Evolutionary conservation across 2,888 invertebrate genomes (phyloP).

Genomic region (Caenorhabditis sulstoni): DNA sequence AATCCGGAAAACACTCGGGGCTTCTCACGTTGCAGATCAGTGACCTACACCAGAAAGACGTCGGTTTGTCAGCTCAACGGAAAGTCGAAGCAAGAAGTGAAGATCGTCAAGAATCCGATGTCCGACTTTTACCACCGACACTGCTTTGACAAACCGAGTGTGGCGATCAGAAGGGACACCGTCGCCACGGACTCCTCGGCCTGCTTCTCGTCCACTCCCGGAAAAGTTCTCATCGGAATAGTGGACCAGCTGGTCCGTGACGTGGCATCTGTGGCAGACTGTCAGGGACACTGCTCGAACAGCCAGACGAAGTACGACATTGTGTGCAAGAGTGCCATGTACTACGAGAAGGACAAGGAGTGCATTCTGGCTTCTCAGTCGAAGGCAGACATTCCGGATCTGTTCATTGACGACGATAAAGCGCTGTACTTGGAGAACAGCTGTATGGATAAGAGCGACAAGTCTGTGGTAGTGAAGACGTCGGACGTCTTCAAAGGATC

Average conservation of each 20-base stretch:
- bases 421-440: slow-evolving; percentile 69
- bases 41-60: slow-evolving; percentile 51
- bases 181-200: slow-evolving; percentile 23
- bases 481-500: slow-evolving; percentile 56
- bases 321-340: slow-evolving; percentile 72
- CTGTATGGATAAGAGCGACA: slow-evolving; percentile 60
- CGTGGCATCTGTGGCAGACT: slow-evolving; percentile 61
- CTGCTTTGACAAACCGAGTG: slow-evolving; percentile 58
- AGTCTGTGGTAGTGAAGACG: slow-evolving; percentile 53
- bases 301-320: slow-evolving; percentile 62
- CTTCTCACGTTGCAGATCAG: slow-evolving; percentile 37
- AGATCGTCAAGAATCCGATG: slow-evolving; percentile 57
- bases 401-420: slow-evolving; percentile 73
- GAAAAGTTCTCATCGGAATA: slow-evolving; percentile 71
- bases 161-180: slow-evolving; percentile 39
- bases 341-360: slow-evolving; percentile 74
- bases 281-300: slow-evolving; percentile 65
- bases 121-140: slow-evolving; percentile 64
- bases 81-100: slow-evolving; percentile 57
- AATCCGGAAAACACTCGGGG: not conserved
- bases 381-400: slow-evolving; percentile 66
- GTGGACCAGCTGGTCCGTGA: slow-evolving; percentile 73
- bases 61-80: slow-evolving; percentile 64
- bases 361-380: slow-evolving; percentile 74
- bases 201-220: slow-evolving; percentile 53